Evolutionary conservation across 2,797 vertebrate species (phyloP).

Genomic region (Myotis planiceps): DNA sequence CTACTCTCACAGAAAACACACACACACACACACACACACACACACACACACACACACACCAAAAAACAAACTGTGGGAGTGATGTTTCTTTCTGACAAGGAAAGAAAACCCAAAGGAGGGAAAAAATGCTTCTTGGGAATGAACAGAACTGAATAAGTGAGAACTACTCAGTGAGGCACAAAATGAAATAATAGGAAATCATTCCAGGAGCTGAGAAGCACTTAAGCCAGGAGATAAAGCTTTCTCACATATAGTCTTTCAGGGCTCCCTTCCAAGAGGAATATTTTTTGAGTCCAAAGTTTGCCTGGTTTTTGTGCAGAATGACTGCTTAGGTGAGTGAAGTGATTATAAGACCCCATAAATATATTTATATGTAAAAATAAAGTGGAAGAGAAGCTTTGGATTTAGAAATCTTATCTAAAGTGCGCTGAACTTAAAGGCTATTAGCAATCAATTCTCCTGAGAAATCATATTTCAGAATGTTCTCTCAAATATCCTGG

Average conservation of each 20-base stretch:
- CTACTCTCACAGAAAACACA: background rate
- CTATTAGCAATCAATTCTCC: conserved; percentile 46
- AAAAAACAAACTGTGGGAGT: conserved; percentile 8
- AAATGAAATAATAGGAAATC: conserved; percentile 53
- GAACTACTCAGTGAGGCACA: conserved; percentile 30
- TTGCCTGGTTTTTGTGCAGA: conserved; percentile 26
- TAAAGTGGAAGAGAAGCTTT: conserved; percentile 46
- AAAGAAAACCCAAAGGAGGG: background rate
- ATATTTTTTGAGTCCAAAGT: background rate
- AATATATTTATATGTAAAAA: background rate
- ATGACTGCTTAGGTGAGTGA: conserved; percentile 10
- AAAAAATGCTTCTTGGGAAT: conserved; percentile 6
- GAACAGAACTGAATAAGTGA: conserved; percentile 43
- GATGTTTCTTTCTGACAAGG: conserved; percentile 49
- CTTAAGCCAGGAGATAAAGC: background rate
- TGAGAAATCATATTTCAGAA: conserved; percentile 48
- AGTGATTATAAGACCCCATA: conserved; percentile 34
- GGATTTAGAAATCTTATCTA: conserved; percentile 35
- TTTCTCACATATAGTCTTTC: conserved; percentile 25
- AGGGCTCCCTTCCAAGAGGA: background rate
- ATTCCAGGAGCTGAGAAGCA: conserved; percentile 47
- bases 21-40: too few species aligned
- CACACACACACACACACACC: too few species aligned
- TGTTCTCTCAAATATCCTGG: conserved; percentile 35
- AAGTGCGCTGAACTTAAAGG: conserved; percentile 30